Conservation (phyloP, 2,113 vertebrate species). For the Notarius quadriscutis region DNA sequence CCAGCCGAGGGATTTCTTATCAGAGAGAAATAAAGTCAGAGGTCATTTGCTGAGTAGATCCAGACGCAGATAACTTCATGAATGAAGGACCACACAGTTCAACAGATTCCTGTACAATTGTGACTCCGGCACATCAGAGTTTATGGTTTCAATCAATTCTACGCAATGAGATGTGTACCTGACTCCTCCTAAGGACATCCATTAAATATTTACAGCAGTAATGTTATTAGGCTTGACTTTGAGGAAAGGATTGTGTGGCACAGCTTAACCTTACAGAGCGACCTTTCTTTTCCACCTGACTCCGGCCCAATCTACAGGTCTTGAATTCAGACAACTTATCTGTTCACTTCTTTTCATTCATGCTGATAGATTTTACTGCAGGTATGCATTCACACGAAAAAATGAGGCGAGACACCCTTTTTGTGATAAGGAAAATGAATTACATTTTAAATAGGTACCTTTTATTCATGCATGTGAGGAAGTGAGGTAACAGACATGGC, state of each 20-base stretch:
- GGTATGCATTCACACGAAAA: not conserved
- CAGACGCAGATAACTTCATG: conserved; percentile 3
- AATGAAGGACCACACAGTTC: conserved; percentile 29
- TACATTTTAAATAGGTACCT: not conserved
- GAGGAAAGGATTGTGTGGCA: conserved; percentile 43
- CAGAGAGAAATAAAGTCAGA: conserved; percentile 6
- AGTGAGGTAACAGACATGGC: not conserved
- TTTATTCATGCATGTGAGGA: conserved; percentile 32
- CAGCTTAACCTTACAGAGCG: conserved; percentile 32
- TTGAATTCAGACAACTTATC: conserved; percentile 1
- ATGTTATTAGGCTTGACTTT: conserved; percentile 47
- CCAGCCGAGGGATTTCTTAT: not conserved
- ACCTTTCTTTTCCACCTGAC: not conserved
- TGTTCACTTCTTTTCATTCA: conserved; percentile 10
- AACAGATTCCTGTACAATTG: conserved; percentile 14
- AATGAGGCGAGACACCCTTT: not conserved
- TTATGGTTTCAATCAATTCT: conserved; percentile 49
- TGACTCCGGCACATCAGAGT: conserved; percentile 19
- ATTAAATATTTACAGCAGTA: conserved; percentile 56
- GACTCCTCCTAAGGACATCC: conserved; percentile 34
- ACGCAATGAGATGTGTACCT: not conserved
- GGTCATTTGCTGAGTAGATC: not conserved
- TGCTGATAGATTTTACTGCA: not conserved
- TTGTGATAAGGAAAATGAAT: conserved; percentile 18
- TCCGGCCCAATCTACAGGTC: not conserved